Base-by-base conservation (phyloP, 37 sponge, comb jelly and placozoan genomes). In the Sycon ciliatum region DNA sequence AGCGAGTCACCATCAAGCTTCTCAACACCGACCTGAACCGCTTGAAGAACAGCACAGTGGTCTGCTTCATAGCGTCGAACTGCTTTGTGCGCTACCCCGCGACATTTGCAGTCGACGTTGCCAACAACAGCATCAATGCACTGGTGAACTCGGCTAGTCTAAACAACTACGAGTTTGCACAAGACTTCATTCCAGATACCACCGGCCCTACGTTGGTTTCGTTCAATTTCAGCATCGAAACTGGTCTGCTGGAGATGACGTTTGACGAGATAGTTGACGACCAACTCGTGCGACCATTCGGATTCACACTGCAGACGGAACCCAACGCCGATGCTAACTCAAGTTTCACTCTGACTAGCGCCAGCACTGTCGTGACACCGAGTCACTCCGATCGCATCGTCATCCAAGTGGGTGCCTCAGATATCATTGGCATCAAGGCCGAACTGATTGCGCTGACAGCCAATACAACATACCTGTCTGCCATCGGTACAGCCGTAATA, bases 391-490 rank as follows among this genome's bases (percentile, higher is more conserved):
- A n/a, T n/a, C n/a, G n/a, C n/a, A n/a, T n/a, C n/a, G 26, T 9
- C 7, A 7, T 60, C 24, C 31, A 60, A 60, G 31, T 60, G 11
- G 16, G 31, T 22, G 32, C 64, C 63, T 9, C 62, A 4, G 93
- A 92, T 38, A 36, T 92, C 33, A 85, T 82, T 56, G 58, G 32
- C 1, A 63, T 92, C 75, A 92, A 92, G 67, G 69, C 73, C 38
- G 72, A 85, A 60, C 26, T 60, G 63, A 60, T 60, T 24, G 63
- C 24, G 16, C 26, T 60, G 9, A 28, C 7, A 11, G 63, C 63
- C 27, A 60, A 60, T 18, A 30, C 63, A 24, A 60, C 63, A 30
- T 88, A 79, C 56, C 81, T 78, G 34, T 64, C 55, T 23, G 32
- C 56, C 62, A 80, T 77, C 16, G 81, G 65, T 22, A 79, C 69